Conservation (phyloP, 2,113 vertebrate genomes). For the Sminthopsis crassicaudata region DNA sequence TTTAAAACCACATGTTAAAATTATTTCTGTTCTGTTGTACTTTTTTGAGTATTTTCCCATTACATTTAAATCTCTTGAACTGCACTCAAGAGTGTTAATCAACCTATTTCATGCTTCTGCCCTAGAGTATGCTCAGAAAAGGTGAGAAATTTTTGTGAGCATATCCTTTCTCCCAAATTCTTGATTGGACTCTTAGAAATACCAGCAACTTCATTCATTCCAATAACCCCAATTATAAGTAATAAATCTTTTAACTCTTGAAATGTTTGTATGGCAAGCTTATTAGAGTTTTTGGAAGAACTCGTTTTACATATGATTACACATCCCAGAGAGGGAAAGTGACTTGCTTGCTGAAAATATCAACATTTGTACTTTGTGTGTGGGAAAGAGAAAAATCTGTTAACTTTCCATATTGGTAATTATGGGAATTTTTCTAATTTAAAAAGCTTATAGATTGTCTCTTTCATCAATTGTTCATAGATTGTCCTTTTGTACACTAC, state of each 20-base stretch:
- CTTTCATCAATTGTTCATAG: not conserved
- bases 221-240: not conserved
- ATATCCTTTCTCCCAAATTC: not conserved
- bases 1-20: not conserved
- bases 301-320: too few species aligned
- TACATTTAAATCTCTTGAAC: not conserved
- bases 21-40: not conserved
- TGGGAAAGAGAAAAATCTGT: not conserved
- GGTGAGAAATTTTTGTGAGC: not conserved
- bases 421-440: not conserved
- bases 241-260: not conserved
- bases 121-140: not conserved
- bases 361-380: not conserved
- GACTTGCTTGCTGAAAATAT: not conserved
- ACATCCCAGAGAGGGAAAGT: too few species aligned
- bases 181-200: not conserved
- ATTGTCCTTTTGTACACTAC: not conserved
- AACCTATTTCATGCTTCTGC: not conserved
- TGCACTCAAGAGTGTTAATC: not conserved
- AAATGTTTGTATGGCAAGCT: not conserved
- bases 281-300: not conserved
- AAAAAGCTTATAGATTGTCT: not conserved
- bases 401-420: not conserved
- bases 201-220: not conserved
- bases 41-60: not conserved